Evolutionary conservation across 2,888 invertebrate species (phyloP), one percentile per base, ranked within the genome.

Genomic region (Lordiphosa andalusiaca): DNA sequence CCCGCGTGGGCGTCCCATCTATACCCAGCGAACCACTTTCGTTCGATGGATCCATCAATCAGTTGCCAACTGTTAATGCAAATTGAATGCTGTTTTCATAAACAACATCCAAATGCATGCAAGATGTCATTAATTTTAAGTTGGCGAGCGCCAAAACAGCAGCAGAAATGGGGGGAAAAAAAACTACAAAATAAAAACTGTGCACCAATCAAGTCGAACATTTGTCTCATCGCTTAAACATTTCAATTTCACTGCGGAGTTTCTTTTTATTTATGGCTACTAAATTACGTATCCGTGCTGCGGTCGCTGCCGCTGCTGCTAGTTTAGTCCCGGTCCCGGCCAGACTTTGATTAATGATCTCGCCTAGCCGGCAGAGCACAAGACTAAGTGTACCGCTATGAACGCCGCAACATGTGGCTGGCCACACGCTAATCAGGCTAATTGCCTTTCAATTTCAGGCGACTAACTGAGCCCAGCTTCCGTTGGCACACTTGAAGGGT

Each of bases 221-320:
- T 78, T 78, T 78, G 78, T 78, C 78, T 84, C 84, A 84, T 84
- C 78, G 84, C 84, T 68, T 77, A 81, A 78, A 78, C 83, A 80
- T 82, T 80, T 80, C 83, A 84, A 80, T 80, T 80, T 80, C 80
- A 71, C 80, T 80, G 56, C 52, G 55, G 64, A 62, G 69, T 84
- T 82, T 80, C 71, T 76, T 80, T 44, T 80, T 84, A 80, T 80
- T 84, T 80, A 80, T 80, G 66, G 84, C 78, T 75, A 73, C 65
- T 78, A 80, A 84, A 82, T 84, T 84, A 78, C 80, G 80, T 78
- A 82, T 80, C 72, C 78, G 75, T 53, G 53, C 62, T 65, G 55
- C 44, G 21, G 25, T 19, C 6, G 23, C 23, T 23, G 23, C 30
- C 9, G 30, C 30, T 30, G 30, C 30, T 36, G n/a, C 44, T 50